Base-by-base conservation (phyloP, 1,140 invertebrate species). In the Trypoxylus dichotomus region DNA sequence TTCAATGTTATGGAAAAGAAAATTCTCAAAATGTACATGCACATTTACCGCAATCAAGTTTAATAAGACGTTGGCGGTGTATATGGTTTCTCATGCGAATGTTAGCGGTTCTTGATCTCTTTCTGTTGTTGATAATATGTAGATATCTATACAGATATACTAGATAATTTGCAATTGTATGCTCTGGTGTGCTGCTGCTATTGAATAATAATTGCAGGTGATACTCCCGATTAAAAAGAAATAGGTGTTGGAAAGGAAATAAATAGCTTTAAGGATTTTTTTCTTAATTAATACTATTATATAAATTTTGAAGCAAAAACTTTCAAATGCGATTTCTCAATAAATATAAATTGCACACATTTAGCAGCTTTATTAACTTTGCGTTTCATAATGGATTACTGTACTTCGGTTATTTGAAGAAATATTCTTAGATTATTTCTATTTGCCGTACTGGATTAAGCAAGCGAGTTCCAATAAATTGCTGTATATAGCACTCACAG, bases 1-100 rank as follows among this genome's bases (percentile, higher is more conserved):
- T 60, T 24, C 21, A 60, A 68, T 25, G 60, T 27, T 2, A 68
- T 15, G 25, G 24, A 29, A 29, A 3, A 68, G 25, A 68, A 25
- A 68, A 27, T 24, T 68, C 11, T 29, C 11, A 24, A 68, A 68
- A 68, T 68, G 32, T 37, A 29, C 27, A 27, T 68, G 60, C 60
- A 68, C 27, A 68, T 68, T 68, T 24, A 5, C 24, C 24, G 24
- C 15, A 68, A 68, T 68, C 60, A 68, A 29, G 60, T 68, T 54
- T 68, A 68, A 68, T 68, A 68, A 68, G 24, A 68, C 3, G 27
- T 68, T 68, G 60, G 60, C 60, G 27, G 27, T 68, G 25, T 68
- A 5, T 68, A 68, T 68, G 27, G 21, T 25, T 68, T 68, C 27
- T 68, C 27, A 68, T 68, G 60, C 60, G 27, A 27, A 29, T 24